Base-by-base conservation (phyloP, 2,797 vertebrate genomes). In the Ambastaia sidthimunki region DNA sequence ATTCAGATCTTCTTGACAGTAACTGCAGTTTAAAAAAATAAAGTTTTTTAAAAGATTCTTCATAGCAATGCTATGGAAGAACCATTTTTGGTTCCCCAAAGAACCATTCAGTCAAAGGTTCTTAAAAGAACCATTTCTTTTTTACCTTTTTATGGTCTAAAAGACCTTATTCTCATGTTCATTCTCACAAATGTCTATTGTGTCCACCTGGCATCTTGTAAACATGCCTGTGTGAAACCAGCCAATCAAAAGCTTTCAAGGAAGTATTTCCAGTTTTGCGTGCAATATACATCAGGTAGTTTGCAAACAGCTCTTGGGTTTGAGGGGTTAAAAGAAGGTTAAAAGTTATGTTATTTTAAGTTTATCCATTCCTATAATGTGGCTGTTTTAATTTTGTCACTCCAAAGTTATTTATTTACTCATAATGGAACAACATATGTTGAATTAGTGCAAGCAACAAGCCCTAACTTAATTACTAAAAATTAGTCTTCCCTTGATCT, bases 401-500 rank as follows among this genome's bases (percentile, higher is more conserved):
- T 44, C 63, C 55, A 41, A 52, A 71, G 69, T 21, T 23, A 50
- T 72, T 52, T 37, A 66, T 34, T 72, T 60, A 23, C 69, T 66
- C 55, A 48, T 41, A 25, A 31, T 37, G 41, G 28, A 76, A 11
- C 4, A 10, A 41, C 37, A 41, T 41, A 41, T 41, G 37, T 37
- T 66, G 28, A 70, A 82, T 66, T 21, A 50, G 44, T 60, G 41
- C n/a, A 34, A 48, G 41, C 37, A 55, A 63, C 55, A 54, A 76
- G 54, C 23, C 19, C 18, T n/a, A 59, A 66, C 48, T 71, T 63
- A 82, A 76, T 75, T 76, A 74, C 71, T 71, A 82, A 31, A 86
- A 78, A 84, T 74, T 66, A 54, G 87, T 73, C 23, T 78, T 72
- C 31, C 76, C 88, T 80, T 91, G 86, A 89, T 91, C 85, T 80